These are phyloP conservation scores for Sebastes goodei DNA, from an alignment of 2,797 vertebrate species.

Conservation along the genomic window DNA sequence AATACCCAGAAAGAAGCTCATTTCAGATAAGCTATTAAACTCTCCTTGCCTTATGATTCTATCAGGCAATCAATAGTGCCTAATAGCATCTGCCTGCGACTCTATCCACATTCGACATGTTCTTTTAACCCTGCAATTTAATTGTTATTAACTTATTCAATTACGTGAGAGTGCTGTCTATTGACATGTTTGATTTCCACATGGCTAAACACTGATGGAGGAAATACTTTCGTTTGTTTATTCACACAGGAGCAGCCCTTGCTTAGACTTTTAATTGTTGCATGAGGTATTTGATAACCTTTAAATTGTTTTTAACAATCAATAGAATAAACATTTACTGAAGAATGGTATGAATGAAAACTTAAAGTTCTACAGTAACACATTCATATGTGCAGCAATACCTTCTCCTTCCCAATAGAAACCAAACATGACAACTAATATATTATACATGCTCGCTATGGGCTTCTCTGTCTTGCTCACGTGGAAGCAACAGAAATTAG, in stretches of 20 bases:
- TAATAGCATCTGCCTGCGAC: constrained; percentile 29
- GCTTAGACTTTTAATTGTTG: not conserved
- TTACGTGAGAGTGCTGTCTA: not conserved
- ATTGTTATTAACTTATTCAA: constrained; percentile 25
- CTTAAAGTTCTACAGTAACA: not conserved
- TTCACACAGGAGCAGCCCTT: not conserved
- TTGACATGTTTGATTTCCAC: constrained; percentile 10
- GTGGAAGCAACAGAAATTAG: not conserved
- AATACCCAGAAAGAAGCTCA: constrained; percentile 23
- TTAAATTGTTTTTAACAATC: not conserved
- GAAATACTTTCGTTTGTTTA: not conserved
- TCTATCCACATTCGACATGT: constrained; percentile 29
- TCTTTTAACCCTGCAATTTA: constrained; percentile 31
- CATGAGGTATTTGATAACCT: not conserved
- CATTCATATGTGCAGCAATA: not conserved
- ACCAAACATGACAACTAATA: not conserved
- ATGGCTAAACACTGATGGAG: not conserved
- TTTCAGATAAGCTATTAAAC: constrained; percentile 35
- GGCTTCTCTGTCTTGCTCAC: not conserved
- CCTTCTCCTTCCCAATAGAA: not conserved
- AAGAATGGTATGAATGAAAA: not conserved
- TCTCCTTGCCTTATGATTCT: constrained; percentile 36
- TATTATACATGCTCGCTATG: not conserved
- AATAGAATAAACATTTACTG: not conserved
- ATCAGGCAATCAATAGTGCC: constrained; percentile 35